phyloP scores from a whole-genome alignment of 2,113 vertebrate species.

The Cyprinus carpio region DNA sequence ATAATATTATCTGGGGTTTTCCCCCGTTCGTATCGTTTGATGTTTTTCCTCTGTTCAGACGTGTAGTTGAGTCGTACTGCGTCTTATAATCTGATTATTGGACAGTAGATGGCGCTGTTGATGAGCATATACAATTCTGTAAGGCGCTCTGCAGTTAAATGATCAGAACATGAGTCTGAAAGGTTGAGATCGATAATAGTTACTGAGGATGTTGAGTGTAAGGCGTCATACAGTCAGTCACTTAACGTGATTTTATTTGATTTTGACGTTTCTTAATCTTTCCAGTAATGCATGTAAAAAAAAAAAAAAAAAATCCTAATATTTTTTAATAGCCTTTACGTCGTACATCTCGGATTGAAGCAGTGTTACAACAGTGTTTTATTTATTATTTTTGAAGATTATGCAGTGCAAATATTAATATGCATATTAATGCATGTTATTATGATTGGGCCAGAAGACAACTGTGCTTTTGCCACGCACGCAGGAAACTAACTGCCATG shows the following conservation, averaged over 20 bases:
- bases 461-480: background rate
- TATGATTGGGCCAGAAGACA: conserved; percentile 9
- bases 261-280: background rate
- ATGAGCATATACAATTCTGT: background rate
- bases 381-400: background rate
- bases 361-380: background rate
- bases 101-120: conserved; percentile 53
- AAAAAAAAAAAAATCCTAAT: too few relatives aligned
- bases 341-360: background rate
- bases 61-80: background rate
- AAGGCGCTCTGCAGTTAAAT: background rate
- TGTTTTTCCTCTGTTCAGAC: background rate
- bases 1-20: background rate
- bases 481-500: conserved; percentile 19
- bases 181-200: background rate
- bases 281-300: background rate
- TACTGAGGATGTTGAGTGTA: background rate
- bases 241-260: background rate
- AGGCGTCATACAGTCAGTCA: background rate
- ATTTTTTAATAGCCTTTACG: background rate
- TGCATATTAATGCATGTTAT: conserved; percentile 14
- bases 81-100: background rate
- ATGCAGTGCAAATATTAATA: background rate
- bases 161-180: background rate
- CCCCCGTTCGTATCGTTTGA: background rate